phyloP scores from a whole-genome alignment of 2,888 invertebrate genomes.

The Quadriops clusia region DNA sequence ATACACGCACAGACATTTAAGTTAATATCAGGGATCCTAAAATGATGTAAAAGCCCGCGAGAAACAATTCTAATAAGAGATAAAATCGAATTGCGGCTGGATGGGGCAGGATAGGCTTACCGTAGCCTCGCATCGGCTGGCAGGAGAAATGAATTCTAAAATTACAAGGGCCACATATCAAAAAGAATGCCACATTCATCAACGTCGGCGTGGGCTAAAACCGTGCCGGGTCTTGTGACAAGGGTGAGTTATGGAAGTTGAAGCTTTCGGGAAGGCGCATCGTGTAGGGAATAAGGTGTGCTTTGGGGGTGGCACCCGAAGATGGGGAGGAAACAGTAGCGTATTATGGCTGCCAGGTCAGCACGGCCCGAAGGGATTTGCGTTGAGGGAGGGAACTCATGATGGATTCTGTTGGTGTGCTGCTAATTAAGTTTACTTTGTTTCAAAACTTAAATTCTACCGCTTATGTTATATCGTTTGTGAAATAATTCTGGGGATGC shows the following conservation, averaged over 20 bases:
- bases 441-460: too few species aligned
- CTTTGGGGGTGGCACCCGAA: constrained; percentile 4
- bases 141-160: constrained; percentile 14
- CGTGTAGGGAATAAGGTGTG: constrained; percentile 6
- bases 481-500: too few species aligned
- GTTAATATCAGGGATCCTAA: too few species aligned
- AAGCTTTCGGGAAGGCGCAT: constrained; percentile 4
- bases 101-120: too few species aligned
- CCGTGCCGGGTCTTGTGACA: constrained; percentile 9
- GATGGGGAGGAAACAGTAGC: constrained; percentile 11
- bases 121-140: too few species aligned
- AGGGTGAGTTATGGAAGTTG: constrained; percentile 7
- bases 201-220: constrained; percentile 12
- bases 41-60: too few species aligned
- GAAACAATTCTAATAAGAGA: too few species aligned
- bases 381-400: constrained; percentile 10
- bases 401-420: too few species aligned
- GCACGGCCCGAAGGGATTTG: constrained; percentile 12
- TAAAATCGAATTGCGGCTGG: too few species aligned
- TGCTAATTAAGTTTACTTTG: too few species aligned
- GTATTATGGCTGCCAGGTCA: constrained; percentile 14
- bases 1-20: too few species aligned
- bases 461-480: too few species aligned
- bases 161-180: constrained; percentile 18
- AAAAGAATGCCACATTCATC: constrained; percentile 17